Evolutionary conservation across 2,888 invertebrate species (phyloP).

Genomic region (Conistra vaccinii): DNA sequence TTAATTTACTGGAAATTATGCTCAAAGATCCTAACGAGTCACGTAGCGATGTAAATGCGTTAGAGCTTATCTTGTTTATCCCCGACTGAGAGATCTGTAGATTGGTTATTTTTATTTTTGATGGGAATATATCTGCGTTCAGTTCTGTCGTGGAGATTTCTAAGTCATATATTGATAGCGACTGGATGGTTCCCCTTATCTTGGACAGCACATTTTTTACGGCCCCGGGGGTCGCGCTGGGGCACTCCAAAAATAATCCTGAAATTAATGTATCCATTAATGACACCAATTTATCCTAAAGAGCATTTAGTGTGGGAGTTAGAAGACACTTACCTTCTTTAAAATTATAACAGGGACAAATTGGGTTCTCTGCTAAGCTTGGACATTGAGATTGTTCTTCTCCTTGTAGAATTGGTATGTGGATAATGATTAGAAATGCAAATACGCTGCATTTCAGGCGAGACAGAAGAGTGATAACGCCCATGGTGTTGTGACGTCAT

Average conservation of each 20-base stretch:
- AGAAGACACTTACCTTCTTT: constrained; percentile 93
- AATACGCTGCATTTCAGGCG: constrained; percentile 88
- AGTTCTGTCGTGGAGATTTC: constrained; percentile 95
- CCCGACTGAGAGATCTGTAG: constrained; percentile 95
- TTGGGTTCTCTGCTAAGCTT: constrained; percentile 94
- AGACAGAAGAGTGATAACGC: constrained; percentile 82
- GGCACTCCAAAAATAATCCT: constrained; percentile 97
- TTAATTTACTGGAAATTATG: constrained; percentile 94
- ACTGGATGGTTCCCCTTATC: constrained; percentile 94
- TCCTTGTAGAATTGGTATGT: constrained; percentile 89
- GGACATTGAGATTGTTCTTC: constrained; percentile 92
- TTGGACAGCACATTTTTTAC: constrained; percentile 94
- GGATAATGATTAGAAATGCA: constrained; percentile 88
- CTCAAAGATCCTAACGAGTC: constrained; percentile 94
- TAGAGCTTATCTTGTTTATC: constrained; percentile 93
- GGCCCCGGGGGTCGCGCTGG: constrained; percentile 94
- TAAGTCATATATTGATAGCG: constrained; percentile 96
- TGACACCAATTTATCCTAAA: constrained; percentile 14
- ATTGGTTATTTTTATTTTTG: constrained; percentile 92
- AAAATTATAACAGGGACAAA: constrained; percentile 97
- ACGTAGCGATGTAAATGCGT: constrained; percentile 92
- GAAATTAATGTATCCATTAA: constrained; percentile 72
- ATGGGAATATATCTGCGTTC: constrained; percentile 94
- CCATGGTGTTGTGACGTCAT: constrained; percentile 88
- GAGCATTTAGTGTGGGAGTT: neutral